These are phyloP conservation scores for Diarsia brunnea DNA, from an alignment of 2,888 invertebrate species.

Conservation along the genomic window DNA sequence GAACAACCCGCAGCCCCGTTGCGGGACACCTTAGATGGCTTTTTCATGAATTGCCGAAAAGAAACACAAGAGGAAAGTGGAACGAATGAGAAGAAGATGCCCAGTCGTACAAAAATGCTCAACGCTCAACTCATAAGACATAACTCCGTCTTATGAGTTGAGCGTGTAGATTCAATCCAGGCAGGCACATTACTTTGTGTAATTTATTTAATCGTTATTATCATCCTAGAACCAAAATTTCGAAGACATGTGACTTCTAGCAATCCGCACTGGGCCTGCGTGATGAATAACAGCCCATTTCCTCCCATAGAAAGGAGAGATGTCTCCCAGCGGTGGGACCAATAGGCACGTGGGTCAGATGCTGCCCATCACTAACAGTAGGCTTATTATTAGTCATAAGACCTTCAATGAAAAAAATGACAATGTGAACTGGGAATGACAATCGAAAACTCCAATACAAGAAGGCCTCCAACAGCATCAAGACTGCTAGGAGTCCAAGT, in stretches of 20 bases:
- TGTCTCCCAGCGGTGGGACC: too few species aligned
- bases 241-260: too few species aligned
- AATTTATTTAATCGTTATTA: too few species aligned
- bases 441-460: constrained; percentile 8
- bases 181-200: too few species aligned
- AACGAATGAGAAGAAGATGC: not conserved
- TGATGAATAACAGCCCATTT: too few species aligned
- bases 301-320: too few species aligned
- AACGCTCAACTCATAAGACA: too few species aligned
- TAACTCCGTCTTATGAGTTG: too few species aligned
- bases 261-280: too few species aligned
- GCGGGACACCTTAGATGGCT: not conserved
- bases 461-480: not conserved
- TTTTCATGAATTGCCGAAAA: not conserved
- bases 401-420: constrained; percentile 21
- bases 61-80: not conserved
- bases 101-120: not conserved
- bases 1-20: too few species aligned
- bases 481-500: constrained; percentile 18
- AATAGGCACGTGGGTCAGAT: not conserved
- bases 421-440: constrained; percentile 18
- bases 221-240: too few species aligned
- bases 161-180: too few species aligned
- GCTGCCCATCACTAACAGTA: constrained; percentile 6
- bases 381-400: constrained; percentile 16